Percentiles rank a stretch among this genome's conserved stretches.
These are phyloP conservation scores for Mellilla xanthometata DNA, from an alignment of 2,888 invertebrate genomes.

Conservation along the genomic window DNA sequence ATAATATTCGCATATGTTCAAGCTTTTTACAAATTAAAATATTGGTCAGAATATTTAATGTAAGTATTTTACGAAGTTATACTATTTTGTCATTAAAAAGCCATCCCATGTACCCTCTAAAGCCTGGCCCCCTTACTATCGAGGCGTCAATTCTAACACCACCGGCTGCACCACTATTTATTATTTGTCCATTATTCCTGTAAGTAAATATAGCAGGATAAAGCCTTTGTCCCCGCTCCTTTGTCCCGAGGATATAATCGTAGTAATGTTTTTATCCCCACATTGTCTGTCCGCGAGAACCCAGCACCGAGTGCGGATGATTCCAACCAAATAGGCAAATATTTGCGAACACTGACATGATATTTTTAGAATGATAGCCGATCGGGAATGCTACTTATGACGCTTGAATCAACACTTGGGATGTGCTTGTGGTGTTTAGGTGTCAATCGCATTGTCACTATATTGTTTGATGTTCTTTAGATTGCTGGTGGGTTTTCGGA, in stretches of 20 bases:
- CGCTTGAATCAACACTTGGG: conserved; percentile 14
- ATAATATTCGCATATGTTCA: too few species aligned
- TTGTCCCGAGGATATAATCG: conserved; percentile 42
- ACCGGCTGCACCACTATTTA: conserved; percentile 68
- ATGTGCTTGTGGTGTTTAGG: neutral
- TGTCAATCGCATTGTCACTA: too few species aligned
- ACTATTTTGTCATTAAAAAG: too few species aligned
- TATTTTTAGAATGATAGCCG: conserved; percentile 6
- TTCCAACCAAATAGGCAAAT: conserved; percentile 59
- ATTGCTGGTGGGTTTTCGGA: too few species aligned
- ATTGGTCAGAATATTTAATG: too few species aligned
- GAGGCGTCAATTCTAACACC: conserved; percentile 72
- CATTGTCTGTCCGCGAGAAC: conserved; percentile 57
- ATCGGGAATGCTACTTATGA: conserved; percentile 19
- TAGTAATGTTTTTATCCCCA: conserved; percentile 27
- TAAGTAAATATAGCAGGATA: conserved; percentile 69
- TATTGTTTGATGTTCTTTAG: too few species aligned
- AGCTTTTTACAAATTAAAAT: too few species aligned
- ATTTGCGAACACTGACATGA: conserved; percentile 49
- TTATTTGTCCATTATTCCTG: conserved; percentile 76
- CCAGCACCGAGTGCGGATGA: conserved; percentile 51
- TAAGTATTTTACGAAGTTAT: too few species aligned
- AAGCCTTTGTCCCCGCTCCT: conserved; percentile 60
- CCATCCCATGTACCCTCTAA: conserved; percentile 5
- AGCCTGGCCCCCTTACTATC: conserved; percentile 34